phyloP scores from a whole-genome alignment of 2,113 vertebrate species.

The Platanista minor region DNA sequence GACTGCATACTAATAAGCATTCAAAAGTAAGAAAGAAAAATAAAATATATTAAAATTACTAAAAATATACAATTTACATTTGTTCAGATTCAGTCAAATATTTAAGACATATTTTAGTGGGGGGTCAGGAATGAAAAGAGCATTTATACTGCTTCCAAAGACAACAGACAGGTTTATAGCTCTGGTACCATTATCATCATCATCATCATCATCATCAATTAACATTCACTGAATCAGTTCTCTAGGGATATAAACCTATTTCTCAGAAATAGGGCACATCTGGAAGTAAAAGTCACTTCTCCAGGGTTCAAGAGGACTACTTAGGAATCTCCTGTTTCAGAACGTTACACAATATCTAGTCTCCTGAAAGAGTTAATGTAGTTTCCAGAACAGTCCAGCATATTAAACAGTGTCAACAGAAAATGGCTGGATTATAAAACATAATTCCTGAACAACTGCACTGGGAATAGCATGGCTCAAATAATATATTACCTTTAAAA shows the following conservation, averaged over 20 bases:
- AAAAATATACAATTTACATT: neutral
- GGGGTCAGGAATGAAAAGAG: neutral
- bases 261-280: slow-evolving; percentile 27
- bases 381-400: slow-evolving; percentile 32
- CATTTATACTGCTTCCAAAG: neutral
- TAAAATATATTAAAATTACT: neutral
- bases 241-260: neutral
- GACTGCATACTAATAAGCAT: neutral
- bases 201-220: slow-evolving; percentile 23
- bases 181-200: neutral
- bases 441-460: neutral
- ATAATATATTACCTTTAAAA: neutral
- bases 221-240: neutral
- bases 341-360: neutral
- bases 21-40: neutral
- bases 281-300: slow-evolving; percentile 46
- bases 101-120: neutral
- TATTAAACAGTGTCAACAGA: slow-evolving; percentile 22
- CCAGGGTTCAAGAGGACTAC: slow-evolving; percentile 6
- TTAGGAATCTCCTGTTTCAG: slow-evolving; percentile 1
- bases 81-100: neutral
- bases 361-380: slow-evolving; percentile 53
- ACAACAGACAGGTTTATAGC: neutral
- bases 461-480: neutral
- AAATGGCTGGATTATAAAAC: slow-evolving; percentile 38